Evolutionary conservation across 2,113 vertebrate species (phyloP), one percentile per base, ranked within the genome.

Genomic region (Odocoileus virginianus): DNA sequence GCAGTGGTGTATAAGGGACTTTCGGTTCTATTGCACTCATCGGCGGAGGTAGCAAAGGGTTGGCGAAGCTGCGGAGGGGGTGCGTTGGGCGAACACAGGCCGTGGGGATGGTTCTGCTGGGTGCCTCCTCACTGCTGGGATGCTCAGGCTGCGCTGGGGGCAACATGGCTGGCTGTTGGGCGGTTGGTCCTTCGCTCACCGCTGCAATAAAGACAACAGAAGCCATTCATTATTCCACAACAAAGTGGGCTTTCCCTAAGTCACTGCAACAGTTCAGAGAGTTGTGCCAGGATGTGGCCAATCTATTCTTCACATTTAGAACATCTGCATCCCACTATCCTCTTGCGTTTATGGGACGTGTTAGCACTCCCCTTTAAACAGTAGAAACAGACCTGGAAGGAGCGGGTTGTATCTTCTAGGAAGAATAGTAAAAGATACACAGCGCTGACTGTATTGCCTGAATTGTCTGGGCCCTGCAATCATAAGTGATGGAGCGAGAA

Each of bases 31-130:
- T 99, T 98, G 99, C 99, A 91, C 99, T 99, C 99, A 99, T 99
- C 8, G 99, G 99, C 0, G 99, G 99, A 67, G 99, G 99, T 98
- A 99, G 99, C 98, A 99, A 98, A 6, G 99, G 99, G 95, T 99
- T 99, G 96, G 99, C 99, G 94, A 99, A 99, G 98, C 99, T 99
- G 27, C 99, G 99, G 10, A 99, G 99, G 0, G 99, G 99, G 89
- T 99, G 99, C 0, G 99, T 99, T 13, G 99, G 99, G 17, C 99
- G 98, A 2, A 99, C 99, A 0, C 99, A 99, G 50, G 99, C 99
- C 0, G 99, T 99, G 0, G 99, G 99, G 98, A 99, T 99, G 92
- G 98, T 99, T 57, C 99, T 99, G 81, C 99, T 99, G 0, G 99
- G 98, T 1, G 98, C 99, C 11, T 99, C 99, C 89, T 99, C 99